phyloP scores from a whole-genome alignment of 2,888 invertebrate genomes.

The Hypena proboscidalis region DNA sequence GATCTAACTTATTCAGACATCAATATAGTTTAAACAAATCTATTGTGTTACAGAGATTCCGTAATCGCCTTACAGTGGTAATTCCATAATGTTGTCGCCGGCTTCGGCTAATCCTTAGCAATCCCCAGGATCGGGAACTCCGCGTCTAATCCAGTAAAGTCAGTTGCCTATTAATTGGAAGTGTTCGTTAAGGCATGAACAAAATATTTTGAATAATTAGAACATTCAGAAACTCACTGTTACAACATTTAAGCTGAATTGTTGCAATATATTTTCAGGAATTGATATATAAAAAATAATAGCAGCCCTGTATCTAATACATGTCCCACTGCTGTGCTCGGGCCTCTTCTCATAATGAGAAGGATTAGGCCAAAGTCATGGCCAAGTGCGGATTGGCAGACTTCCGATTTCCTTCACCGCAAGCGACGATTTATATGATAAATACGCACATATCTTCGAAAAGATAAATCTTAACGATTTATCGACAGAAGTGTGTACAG shows the following conservation, averaged over 20 bases:
- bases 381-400: no score
- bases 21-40: constrained; percentile 33
- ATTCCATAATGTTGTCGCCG: constrained; percentile 51
- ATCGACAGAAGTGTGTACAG: no score
- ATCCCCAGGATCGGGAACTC: constrained; percentile 40
- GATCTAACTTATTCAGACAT: constrained; percentile 17
- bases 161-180: constrained; percentile 57
- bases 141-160: constrained; percentile 51
- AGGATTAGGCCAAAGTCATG: no score
- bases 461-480: no score
- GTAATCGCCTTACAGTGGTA: constrained; percentile 53
- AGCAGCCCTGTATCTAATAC: no score
- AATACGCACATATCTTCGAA: no score
- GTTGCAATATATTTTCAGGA: background rate
- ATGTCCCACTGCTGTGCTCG: no score
- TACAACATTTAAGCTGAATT: background rate
- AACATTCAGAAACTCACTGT: constrained; percentile 14
- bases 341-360: no score
- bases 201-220: constrained; percentile 40
- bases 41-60: constrained; percentile 32
- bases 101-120: constrained; percentile 47
- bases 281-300: no score
- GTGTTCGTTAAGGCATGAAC: constrained; percentile 44
- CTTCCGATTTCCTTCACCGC: no score
- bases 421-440: no score